Percentiles rank a stretch among this genome's conserved stretches.
These are phyloP conservation scores for Atta cephalotes DNA, from an alignment of 1,140 invertebrate genomes.

Conservation along the genomic window DNA sequence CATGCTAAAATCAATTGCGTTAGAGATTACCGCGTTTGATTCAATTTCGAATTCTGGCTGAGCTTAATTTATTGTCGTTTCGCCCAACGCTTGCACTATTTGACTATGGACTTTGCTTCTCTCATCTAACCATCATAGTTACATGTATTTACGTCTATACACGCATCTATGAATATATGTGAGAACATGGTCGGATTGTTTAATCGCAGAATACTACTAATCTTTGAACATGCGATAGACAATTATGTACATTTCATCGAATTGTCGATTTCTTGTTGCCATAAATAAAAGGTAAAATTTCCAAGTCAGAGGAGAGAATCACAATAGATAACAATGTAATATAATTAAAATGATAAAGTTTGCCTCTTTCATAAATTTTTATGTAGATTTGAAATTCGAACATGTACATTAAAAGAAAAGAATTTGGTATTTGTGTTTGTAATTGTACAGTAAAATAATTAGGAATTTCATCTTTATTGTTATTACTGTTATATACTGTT, in stretches of 20 bases:
- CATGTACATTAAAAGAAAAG: no score
- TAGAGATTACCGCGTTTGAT: conserved; percentile 80
- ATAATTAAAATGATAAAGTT: not conserved
- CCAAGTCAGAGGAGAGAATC: not conserved
- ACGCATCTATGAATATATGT: conserved; percentile 31
- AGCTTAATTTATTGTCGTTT: conserved; percentile 80
- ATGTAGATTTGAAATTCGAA: not conserved
- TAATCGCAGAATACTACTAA: conserved; percentile 57
- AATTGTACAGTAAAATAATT: no score
- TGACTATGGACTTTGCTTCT: conserved; percentile 65
- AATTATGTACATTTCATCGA: not conserved
- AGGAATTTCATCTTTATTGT: no score
- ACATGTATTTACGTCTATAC: conserved; percentile 31
- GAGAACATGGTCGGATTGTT: conserved; percentile 52
- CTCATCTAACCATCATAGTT: conserved; percentile 33
- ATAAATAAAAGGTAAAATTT: not conserved
- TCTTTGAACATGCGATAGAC: conserved; percentile 3
- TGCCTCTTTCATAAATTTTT: not conserved
- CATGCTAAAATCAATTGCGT: conserved; percentile 75
- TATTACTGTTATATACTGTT: no score
- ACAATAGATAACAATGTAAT: not conserved
- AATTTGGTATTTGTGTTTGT: no score
- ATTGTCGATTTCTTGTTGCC: not conserved
- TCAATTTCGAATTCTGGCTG: conserved; percentile 77
- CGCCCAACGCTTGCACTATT: conserved; percentile 68